Evolutionary conservation across 2,888 invertebrate genomes (phyloP).

Genomic region (Argyresthia albistria): DNA sequence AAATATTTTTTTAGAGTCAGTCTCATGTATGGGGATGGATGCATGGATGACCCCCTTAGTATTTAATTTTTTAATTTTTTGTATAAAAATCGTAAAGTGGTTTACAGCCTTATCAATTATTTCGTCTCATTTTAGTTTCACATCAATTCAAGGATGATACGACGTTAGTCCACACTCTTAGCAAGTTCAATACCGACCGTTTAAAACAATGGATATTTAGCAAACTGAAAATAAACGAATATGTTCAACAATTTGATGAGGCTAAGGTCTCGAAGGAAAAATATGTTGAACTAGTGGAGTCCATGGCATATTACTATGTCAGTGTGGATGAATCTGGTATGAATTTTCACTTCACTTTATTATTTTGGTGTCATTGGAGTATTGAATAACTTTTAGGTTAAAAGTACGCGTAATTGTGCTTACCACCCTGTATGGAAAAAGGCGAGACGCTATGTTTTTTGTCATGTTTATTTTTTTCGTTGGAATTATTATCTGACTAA

Average conservation of each 20-base stretch:
- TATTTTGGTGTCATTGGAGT: no score
- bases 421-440: no score
- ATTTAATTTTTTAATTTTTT: no score
- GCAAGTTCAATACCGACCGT: slow-evolving; percentile 15
- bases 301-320: slow-evolving; percentile 12
- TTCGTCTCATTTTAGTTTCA: slow-evolving; percentile 11
- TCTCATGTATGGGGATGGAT: no score
- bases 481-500: no score
- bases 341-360: slow-evolving; percentile 14
- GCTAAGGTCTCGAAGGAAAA: slow-evolving; percentile 14
- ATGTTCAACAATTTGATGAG: slow-evolving; percentile 16
- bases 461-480: no score
- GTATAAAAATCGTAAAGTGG: no score
- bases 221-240: slow-evolving; percentile 15
- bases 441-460: no score
- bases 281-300: slow-evolving; percentile 11
- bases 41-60: no score
- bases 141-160: slow-evolving; percentile 12
- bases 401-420: no score
- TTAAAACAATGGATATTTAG: slow-evolving; percentile 18
- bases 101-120: background rate
- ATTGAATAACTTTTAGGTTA: no score
- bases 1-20: no score
- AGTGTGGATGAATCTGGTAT: slow-evolving; percentile 19
- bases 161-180: slow-evolving; percentile 16